phyloP scores from a whole-genome alignment of 2,888 invertebrate genomes.

The Athalia circularis region DNA sequence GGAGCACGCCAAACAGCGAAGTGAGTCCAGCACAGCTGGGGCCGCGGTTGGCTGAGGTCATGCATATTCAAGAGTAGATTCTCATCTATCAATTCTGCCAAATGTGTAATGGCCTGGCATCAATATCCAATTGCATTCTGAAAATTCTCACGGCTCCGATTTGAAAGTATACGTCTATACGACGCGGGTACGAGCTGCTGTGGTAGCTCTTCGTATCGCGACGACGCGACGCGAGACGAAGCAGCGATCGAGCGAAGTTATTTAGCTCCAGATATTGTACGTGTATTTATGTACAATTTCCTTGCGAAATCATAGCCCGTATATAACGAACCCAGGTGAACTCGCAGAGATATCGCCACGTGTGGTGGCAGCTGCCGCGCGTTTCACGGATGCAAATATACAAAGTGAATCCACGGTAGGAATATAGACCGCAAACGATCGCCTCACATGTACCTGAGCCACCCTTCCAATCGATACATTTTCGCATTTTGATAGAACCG shows the following conservation, averaged over 20 bases:
- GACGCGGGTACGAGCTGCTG: too few relatives aligned
- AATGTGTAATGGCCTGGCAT: conserved; percentile 48
- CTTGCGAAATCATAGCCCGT: conserved; percentile 46
- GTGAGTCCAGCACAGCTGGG: conserved; percentile 39
- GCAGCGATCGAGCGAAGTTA: conserved; percentile 39
- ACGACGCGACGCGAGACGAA: too few relatives aligned
- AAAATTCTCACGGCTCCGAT: conserved; percentile 49
- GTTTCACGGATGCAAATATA: conserved; percentile 37
- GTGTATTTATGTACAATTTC: background rate
- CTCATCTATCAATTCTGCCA: conserved; percentile 51
- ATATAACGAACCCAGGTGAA: conserved; percentile 21
- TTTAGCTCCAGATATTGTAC: conserved; percentile 32
- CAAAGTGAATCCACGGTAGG: conserved; percentile 22
- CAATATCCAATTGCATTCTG: conserved; percentile 45
- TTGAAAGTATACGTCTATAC: conserved; percentile 34
- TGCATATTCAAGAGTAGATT: conserved; percentile 55
- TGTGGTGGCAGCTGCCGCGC: conserved; percentile 37
- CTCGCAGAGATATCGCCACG: conserved; percentile 25
- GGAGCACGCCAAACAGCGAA: conserved; percentile 43
- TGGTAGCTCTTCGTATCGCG: conserved; percentile 43
- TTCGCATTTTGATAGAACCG: background rate
- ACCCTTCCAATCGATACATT: background rate
- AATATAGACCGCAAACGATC: background rate
- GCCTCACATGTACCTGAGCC: background rate
- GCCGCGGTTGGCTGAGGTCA: conserved; percentile 40